Evolutionary conservation across 64 coral and sea anemone genomes (phyloP).

Genomic region (Trachythela sp.): DNA sequence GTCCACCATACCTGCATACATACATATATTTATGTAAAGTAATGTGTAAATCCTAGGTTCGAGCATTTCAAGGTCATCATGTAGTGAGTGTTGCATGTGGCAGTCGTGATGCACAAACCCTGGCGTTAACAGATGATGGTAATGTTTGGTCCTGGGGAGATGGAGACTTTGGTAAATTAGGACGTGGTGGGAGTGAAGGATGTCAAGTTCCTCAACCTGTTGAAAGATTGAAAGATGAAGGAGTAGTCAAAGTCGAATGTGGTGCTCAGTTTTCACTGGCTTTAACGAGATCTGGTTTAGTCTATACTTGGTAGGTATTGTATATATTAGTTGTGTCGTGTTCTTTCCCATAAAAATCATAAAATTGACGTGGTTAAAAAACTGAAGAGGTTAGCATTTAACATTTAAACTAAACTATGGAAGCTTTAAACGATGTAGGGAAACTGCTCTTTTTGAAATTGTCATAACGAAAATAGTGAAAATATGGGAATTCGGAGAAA

Average conservation of each 20-base stretch:
- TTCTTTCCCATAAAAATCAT: too few species aligned
- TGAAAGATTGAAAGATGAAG: slow-evolving; percentile 77
- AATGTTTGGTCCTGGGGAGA: slow-evolving; percentile 97
- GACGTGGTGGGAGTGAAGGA: slow-evolving; percentile 95
- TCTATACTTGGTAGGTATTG: slow-evolving; percentile 85
- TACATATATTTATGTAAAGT: neutral
- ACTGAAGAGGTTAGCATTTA: too few species aligned
- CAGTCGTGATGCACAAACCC: slow-evolving; percentile 94
- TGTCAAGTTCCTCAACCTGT: slow-evolving; percentile 83
- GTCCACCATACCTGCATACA: neutral
- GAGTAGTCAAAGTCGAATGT: slow-evolving; percentile 82
- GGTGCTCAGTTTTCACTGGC: slow-evolving; percentile 95
- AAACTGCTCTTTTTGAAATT: too few species aligned
- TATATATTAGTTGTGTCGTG: too few species aligned
- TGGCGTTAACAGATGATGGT: slow-evolving; percentile 77
- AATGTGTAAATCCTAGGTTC: slow-evolving; percentile 55
- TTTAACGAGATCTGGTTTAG: slow-evolving; percentile 67
- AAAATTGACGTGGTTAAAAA: too few species aligned
- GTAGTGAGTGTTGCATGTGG: slow-evolving; percentile 85
- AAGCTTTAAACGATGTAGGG: too few species aligned
- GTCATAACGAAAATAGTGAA: too few species aligned
- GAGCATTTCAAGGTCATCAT: slow-evolving; percentile 54
- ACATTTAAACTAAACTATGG: too few species aligned
- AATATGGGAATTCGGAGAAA: too few species aligned
- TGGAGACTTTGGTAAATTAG: slow-evolving; percentile 97